A percentile compares a stretch with the other conserved stretches of the same genome.
Evolutionary conservation across 2,113 vertebrate genomes (phyloP).

Genomic region (Tetrao urogallus): DNA sequence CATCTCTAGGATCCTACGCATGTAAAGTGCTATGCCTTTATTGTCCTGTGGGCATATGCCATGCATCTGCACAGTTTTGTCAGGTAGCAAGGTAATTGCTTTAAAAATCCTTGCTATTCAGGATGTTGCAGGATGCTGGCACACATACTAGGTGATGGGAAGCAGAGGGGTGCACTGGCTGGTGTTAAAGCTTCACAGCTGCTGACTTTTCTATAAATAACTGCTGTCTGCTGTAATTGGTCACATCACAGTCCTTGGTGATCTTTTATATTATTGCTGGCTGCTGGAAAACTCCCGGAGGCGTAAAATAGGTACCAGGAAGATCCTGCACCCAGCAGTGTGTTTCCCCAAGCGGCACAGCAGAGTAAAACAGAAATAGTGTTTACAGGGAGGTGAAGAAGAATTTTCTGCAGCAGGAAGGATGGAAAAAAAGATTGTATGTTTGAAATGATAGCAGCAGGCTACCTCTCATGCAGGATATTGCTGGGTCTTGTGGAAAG

Average conservation of each 20-base stretch:
- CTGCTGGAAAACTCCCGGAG: slow-evolving; percentile 60
- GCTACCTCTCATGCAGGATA: slow-evolving; percentile 25
- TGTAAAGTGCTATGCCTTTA: not conserved
- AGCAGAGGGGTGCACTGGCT: slow-evolving; percentile 28
- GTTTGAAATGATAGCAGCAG: slow-evolving; percentile 50
- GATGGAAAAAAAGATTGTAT: not conserved
- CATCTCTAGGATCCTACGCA: not conserved
- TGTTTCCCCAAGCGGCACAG: slow-evolving; percentile 15
- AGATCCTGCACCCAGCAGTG: slow-evolving; percentile 35
- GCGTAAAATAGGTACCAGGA: slow-evolving; percentile 57
- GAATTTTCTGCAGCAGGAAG: slow-evolving; percentile 51
- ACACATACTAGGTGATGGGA: not conserved
- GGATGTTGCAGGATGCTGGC: not conserved
- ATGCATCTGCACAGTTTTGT: not conserved
- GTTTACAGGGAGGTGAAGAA: slow-evolving; percentile 32
- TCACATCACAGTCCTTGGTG: slow-evolving; percentile 43
- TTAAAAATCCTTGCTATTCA: not conserved
- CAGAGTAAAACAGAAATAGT: slow-evolving; percentile 29
- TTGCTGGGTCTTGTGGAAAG: slow-evolving; percentile 26
- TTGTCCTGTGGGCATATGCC: slow-evolving; percentile 9
- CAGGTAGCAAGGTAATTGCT: slow-evolving; percentile 39
- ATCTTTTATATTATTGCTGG: slow-evolving; percentile 58
- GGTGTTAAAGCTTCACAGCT: slow-evolving; percentile 46
- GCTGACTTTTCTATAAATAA: slow-evolving; percentile 65
- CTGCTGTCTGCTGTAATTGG: slow-evolving; percentile 65